Base-by-base conservation (phyloP, 2,888 invertebrate genomes). In the Ptychoptera albimana region DNA sequence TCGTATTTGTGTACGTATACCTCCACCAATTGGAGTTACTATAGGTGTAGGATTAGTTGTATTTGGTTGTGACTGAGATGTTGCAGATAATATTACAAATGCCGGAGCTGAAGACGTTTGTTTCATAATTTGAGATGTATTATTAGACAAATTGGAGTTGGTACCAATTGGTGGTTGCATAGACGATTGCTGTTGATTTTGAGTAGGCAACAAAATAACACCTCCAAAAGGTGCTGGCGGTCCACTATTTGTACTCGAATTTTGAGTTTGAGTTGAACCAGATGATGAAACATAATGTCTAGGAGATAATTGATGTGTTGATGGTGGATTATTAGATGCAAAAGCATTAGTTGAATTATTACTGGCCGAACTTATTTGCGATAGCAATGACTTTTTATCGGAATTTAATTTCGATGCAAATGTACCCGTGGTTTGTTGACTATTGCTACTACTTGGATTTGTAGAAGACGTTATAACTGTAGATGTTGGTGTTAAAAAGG, bases 341-440 rank as follows among this genome's bases (percentile, higher is more conserved):
- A 46, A 46, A 46, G 30, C 11, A 5, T 8, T 31, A 10, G 39
- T 13, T 31, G 38, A 49, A 49, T 8, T 53, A 43, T 16, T 50
- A 49, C 7, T 32, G 35, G 30, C 32, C 30, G 34, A 10, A 14
- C 34, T 30, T 15, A 35, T 51, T 51, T 37, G 53, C 53, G 12
- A 42, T 46, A 29, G 50, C 49, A 6, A 23, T 5, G 57, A 49
- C 10, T 58, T 50, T 13, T 71, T 68, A 36, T 54, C 51, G 47
- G 69, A 64, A 45, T 69, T 65, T 54, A 71, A 67, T 44, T 73
- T 69, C 13, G 72, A 60, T 30, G 71, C 67, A 51, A 65, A 66
- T 50, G 67, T 63, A 46, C 58, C 57, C 2, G 57, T 51, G 10
- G 56, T 50, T 32, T 35, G 45, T 39, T 34, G 39, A 41, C 7